phyloP scores from a whole-genome alignment of 2,888 invertebrate genomes.

The Matsumyia berberina region DNA sequence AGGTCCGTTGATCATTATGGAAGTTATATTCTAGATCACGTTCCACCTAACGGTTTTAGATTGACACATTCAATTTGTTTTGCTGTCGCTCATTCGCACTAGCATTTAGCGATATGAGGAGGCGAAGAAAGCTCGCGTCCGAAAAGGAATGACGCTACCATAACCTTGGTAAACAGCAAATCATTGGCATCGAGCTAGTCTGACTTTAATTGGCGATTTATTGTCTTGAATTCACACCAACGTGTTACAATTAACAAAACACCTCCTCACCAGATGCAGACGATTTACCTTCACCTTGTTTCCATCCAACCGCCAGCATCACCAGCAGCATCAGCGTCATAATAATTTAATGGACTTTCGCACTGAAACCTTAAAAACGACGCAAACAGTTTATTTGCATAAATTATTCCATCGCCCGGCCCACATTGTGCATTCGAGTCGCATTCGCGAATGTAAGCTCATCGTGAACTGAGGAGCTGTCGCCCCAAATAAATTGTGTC shows the following conservation, averaged over 20 bases:
- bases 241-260: slow-evolving; percentile 34
- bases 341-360: slow-evolving; percentile 68
- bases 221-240: slow-evolving; percentile 44
- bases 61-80: neutral
- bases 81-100: neutral
- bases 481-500: slow-evolving; percentile 49
- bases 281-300: slow-evolving; percentile 68
- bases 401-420: slow-evolving; percentile 62
- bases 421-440: slow-evolving; percentile 39
- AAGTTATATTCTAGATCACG: slow-evolving; percentile 2
- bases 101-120: neutral
- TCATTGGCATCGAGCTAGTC: slow-evolving; percentile 2
- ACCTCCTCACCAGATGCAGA: slow-evolving; percentile 58
- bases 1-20: slow-evolving; percentile 5
- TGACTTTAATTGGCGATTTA: slow-evolving; percentile 33
- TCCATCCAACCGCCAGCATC: neutral
- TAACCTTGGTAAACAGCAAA: slow-evolving; percentile 18
- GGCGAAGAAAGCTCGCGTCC: neutral
- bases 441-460: slow-evolving; percentile 33
- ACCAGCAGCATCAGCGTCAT: slow-evolving; percentile 21
- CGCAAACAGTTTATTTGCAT: slow-evolving; percentile 68
- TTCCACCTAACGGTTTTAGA: slow-evolving; percentile 27
- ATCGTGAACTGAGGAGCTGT: slow-evolving; percentile 29
- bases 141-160: neutral
- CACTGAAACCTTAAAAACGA: slow-evolving; percentile 42